Percentiles rank a stretch among this genome's conserved stretches.
Evolutionary conservation across 2,888 invertebrate genomes (phyloP).

Genomic region (Agriotes lineatus): DNA sequence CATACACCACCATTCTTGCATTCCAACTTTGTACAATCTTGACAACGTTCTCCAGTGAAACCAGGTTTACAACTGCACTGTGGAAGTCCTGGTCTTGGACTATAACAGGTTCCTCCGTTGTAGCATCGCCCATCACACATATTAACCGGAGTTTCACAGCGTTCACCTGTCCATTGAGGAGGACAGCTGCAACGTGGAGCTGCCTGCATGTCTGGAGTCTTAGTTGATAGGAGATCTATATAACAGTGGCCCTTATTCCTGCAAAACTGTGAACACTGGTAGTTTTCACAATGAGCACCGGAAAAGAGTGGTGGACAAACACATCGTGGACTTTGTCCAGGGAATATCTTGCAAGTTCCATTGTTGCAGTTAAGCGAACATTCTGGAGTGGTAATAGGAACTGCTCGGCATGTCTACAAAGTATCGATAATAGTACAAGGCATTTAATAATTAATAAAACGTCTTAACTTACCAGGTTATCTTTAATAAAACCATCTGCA

Average conservation of each 20-base stretch:
- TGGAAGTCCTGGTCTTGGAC: constrained; percentile 48
- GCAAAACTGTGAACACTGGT: constrained; percentile 78
- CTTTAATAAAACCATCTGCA: constrained; percentile 62
- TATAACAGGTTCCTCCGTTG: constrained; percentile 73
- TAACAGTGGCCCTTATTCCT: constrained; percentile 73
- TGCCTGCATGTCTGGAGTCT: constrained; percentile 52
- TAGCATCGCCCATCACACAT: constrained; percentile 71
- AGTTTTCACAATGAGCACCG: constrained; percentile 77
- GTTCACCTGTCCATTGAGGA: constrained; percentile 74
- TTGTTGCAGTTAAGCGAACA: constrained; percentile 73
- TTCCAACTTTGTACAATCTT: constrained; percentile 70
- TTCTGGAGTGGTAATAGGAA: constrained; percentile 52
- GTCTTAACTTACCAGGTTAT: constrained; percentile 57
- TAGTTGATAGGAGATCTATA: constrained; percentile 59
- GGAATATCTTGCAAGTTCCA: constrained; percentile 71
- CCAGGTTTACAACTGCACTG: constrained; percentile 69
- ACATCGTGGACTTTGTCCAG: constrained; percentile 71
- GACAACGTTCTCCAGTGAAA: constrained; percentile 70
- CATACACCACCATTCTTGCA: constrained; percentile 76
- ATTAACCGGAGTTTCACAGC: constrained; percentile 73
- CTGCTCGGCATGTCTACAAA: constrained; percentile 64
- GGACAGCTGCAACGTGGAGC: constrained; percentile 71
- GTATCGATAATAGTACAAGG: constrained; percentile 52
- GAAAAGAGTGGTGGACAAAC: constrained; percentile 74
- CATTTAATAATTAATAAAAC: not conserved